Evolutionary conservation across 2,888 invertebrate genomes (phyloP).

Genomic region (Auanema freiburgensis): DNA sequence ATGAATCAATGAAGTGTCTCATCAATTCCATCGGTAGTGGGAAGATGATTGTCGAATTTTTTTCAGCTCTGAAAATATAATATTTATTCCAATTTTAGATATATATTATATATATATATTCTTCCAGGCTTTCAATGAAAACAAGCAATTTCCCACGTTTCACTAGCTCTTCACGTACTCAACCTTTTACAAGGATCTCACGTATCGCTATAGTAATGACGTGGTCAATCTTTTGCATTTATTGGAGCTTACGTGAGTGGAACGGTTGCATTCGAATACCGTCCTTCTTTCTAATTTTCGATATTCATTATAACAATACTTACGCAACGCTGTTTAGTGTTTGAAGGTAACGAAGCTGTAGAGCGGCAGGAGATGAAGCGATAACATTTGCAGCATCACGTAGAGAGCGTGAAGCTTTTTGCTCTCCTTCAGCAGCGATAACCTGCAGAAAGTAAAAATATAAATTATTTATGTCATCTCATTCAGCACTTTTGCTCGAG

Average conservation of each 20-base stretch:
- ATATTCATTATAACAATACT: conserved; percentile 10
- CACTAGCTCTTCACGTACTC: too few relatives aligned
- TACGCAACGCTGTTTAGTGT: conserved; percentile 75
- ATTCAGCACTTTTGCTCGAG: conserved; percentile 36
- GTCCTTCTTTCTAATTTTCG: too few relatives aligned
- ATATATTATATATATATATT: too few relatives aligned
- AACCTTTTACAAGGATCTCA: too few relatives aligned
- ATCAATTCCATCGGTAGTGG: conserved; percentile 83
- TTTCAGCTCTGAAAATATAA: conserved; percentile 78
- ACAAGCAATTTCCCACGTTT: too few relatives aligned
- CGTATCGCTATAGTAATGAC: too few relatives aligned
- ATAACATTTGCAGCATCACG: conserved; percentile 84
- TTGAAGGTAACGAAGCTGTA: conserved; percentile 75
- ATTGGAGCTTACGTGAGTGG: too few relatives aligned
- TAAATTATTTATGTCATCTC: not conserved
- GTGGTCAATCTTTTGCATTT: too few relatives aligned
- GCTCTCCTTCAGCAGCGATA: conserved; percentile 67
- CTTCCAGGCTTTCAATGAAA: too few relatives aligned
- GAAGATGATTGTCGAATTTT: conserved; percentile 94
- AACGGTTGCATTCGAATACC: not conserved
- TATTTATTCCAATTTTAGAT: too few relatives aligned
- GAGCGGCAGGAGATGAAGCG: conserved; percentile 78
- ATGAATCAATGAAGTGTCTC: conserved; percentile 66
- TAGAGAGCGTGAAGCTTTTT: conserved; percentile 77
- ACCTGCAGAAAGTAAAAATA: conserved; percentile 67